A percentile compares a stretch with the other conserved stretches of the same genome.
These are phyloP conservation scores for Pyrocoelia pectoralis DNA, from an alignment of 2,888 invertebrate species.

Conservation along the genomic window DNA sequence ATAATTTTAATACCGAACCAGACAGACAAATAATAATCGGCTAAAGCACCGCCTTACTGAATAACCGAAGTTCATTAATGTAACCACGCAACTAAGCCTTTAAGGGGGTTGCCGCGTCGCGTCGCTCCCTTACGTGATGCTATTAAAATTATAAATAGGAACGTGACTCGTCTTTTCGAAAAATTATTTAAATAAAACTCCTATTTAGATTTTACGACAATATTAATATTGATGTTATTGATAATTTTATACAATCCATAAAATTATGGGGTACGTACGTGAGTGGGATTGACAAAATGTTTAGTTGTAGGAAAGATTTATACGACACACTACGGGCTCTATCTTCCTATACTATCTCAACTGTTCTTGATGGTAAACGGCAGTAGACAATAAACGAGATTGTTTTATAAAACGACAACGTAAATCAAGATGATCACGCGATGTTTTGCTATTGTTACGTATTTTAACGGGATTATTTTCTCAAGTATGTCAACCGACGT, in stretches of 20 bases:
- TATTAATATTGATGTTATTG: conserved; percentile 8
- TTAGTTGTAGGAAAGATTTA: conserved; percentile 33
- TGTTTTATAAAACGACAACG: conserved; percentile 38
- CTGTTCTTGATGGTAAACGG: conserved; percentile 32
- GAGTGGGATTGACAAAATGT: no score
- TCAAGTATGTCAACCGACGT: neutral
- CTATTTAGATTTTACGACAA: conserved; percentile 5
- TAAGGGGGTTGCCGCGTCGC: conserved; percentile 9
- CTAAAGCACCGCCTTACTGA: conserved; percentile 18
- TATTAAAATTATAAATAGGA: conserved; percentile 29
- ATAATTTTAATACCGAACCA: conserved; percentile 22
- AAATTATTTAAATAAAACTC: conserved; percentile 9
- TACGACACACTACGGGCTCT: conserved; percentile 17
- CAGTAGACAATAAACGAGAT: conserved; percentile 35
- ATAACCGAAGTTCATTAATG: conserved; percentile 21
- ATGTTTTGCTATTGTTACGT: conserved; percentile 15
- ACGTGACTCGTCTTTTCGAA: conserved; percentile 25
- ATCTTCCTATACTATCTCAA: conserved; percentile 26
- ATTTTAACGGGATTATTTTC: conserved; percentile 10
- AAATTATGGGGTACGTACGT: neutral
- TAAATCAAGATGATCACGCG: conserved; percentile 35
- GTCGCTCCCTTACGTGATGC: conserved; percentile 23
- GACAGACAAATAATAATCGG: conserved; percentile 26
- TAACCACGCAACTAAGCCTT: conserved; percentile 17
- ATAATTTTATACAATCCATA: neutral